Percentiles rank a stretch among this genome's conserved stretches.
phyloP scores from a whole-genome alignment of 64 coral and sea anemone genomes.

The Acropora yongei region DNA sequence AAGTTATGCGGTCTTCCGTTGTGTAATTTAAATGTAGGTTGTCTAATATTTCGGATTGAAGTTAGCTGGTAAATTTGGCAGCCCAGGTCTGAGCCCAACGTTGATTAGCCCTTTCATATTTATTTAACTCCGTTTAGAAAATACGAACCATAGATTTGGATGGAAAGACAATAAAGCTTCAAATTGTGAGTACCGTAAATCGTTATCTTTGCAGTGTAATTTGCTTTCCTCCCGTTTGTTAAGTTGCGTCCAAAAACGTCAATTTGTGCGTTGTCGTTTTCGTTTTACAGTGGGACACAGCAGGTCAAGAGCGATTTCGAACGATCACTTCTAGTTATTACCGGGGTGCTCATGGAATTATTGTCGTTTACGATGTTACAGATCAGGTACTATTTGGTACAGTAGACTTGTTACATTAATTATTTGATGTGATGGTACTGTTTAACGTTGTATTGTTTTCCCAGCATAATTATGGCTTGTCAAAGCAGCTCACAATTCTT shows the following conservation, averaged over 20 bases:
- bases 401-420: background rate
- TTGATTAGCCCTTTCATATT: constrained; percentile 27
- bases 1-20: constrained; percentile 55
- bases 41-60: background rate
- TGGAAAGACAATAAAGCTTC: constrained; percentile 99
- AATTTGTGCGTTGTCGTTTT: background rate
- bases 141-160: constrained; percentile 99
- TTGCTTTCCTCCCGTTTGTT: background rate
- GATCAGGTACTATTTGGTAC: constrained; percentile 77
- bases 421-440: background rate
- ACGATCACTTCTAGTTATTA: constrained; percentile 99
- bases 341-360: constrained; percentile 90
- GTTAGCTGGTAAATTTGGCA: constrained; percentile 1
- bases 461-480: background rate
- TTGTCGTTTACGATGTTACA: constrained; percentile 97
- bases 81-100: constrained; percentile 7
- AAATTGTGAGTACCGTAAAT: constrained; percentile 86
- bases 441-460: background rate
- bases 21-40: too few species aligned
- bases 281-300: constrained; percentile 90
- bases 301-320: constrained; percentile 92
- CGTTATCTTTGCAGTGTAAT: too few species aligned
- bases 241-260: background rate
- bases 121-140: constrained; percentile 76
- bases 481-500: too few species aligned